A percentile compares a stretch with the other conserved stretches of the same genome.
phyloP scores from a whole-genome alignment of 53 echinoderm and acorn worm species.

The Luidia sarsii region DNA sequence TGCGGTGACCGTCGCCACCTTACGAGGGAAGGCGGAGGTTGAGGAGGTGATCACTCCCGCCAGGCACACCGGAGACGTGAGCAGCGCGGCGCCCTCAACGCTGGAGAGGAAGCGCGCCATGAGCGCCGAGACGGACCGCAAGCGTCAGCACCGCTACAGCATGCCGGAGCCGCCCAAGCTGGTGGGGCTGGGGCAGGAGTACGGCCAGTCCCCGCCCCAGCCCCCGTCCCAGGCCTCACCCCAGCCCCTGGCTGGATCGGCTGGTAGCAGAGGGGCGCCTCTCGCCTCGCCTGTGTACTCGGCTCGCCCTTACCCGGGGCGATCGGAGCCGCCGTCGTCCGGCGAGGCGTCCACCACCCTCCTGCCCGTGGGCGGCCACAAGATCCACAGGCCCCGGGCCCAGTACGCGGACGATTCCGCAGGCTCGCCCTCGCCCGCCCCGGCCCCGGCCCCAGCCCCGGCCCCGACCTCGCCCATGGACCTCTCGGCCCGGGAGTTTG shows the following conservation, averaged over 20 bases:
- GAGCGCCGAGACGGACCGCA: constrained; percentile 4
- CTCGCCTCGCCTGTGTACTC: constrained; percentile 39
- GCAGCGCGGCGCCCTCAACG: constrained; percentile 11
- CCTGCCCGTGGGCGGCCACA: constrained; percentile 16
- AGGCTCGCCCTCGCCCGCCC: background rate
- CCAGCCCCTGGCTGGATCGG: no score
- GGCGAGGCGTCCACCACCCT: constrained; percentile 14
- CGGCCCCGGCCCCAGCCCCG: background rate
- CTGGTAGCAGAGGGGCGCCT: constrained; percentile 30
- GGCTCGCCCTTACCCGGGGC: constrained; percentile 51
- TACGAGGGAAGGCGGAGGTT: constrained; percentile 7
- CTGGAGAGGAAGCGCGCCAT: constrained; percentile 17
- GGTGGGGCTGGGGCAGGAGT: constrained; percentile 20
- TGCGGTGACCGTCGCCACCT: no score
- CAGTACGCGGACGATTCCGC: constrained; percentile 45
- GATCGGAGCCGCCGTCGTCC: background rate
- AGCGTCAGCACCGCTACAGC: constrained; percentile 40
- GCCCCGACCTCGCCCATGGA: constrained; percentile 10
- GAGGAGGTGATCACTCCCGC: constrained; percentile 38
- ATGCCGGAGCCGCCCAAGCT: constrained; percentile 39
- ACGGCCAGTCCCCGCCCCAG: constrained; percentile 13
- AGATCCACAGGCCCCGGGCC: constrained; percentile 38
- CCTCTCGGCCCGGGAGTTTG: background rate
- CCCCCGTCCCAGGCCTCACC: background rate
- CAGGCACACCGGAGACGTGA: constrained; percentile 1